Evolutionary conservation across 2,113 vertebrate genomes (phyloP).

Genomic region (Bothrops jararaca): DNA sequence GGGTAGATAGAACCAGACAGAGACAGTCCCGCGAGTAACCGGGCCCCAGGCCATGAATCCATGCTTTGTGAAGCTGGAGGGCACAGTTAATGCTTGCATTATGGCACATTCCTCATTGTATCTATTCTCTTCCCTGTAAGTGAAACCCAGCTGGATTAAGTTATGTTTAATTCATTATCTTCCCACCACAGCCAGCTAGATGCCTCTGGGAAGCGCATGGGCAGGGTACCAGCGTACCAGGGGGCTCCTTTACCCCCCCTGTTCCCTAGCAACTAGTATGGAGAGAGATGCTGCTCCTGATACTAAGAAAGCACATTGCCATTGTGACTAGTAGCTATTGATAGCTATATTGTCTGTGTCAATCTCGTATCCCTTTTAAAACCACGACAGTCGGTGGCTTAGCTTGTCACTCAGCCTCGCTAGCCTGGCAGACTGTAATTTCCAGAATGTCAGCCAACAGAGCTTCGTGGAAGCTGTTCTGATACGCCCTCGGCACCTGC

Average conservation of each 20-base stretch:
- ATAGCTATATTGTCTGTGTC: background rate
- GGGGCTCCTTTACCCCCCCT: background rate
- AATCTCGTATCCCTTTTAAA: background rate
- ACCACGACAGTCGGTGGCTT: background rate
- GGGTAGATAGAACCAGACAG: background rate
- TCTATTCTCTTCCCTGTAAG: background rate
- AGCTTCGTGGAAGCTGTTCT: background rate
- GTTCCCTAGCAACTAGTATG: background rate
- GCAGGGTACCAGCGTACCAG: background rate
- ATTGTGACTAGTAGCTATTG: background rate
- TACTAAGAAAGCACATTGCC: background rate
- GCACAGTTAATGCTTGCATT: background rate
- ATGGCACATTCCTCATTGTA: background rate
- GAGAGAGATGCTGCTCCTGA: background rate
- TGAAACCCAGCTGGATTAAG: background rate
- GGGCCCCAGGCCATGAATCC: background rate
- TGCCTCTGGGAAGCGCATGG: background rate
- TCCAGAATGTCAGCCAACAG: background rate
- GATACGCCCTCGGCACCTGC: background rate
- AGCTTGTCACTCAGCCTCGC: background rate
- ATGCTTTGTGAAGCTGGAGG: background rate
- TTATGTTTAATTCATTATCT: background rate
- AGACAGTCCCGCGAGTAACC: background rate
- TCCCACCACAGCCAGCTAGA: background rate
- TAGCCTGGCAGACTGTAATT: background rate